Percentiles rank a stretch among this genome's conserved stretches.
Evolutionary conservation across 2,888 invertebrate species (phyloP).

Genomic region (Patella caerulea): DNA sequence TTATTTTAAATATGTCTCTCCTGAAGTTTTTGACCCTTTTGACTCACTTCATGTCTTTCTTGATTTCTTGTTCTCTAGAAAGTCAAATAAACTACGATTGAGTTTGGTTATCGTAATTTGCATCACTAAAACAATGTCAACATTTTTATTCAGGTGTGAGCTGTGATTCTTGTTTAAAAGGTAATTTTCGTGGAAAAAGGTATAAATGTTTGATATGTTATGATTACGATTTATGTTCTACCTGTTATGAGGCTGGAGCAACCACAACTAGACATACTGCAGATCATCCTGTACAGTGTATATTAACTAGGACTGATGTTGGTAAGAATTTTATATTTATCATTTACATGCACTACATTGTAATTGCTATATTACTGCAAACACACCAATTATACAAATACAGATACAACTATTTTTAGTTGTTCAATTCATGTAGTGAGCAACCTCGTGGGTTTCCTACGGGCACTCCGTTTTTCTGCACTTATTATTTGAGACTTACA

Average conservation of each 20-base stretch:
- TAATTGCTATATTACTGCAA: not conserved
- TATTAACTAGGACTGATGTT: constrained; percentile 95
- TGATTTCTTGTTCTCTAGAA: too few species aligned
- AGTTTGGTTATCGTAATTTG: too few species aligned
- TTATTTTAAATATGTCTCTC: too few species aligned
- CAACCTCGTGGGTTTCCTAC: too few species aligned
- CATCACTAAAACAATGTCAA: too few species aligned
- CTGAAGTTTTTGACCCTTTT: too few species aligned
- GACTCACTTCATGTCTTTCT: too few species aligned
- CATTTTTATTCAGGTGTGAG: constrained; percentile 83
- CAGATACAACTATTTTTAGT: too few species aligned
- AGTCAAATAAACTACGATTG: too few species aligned
- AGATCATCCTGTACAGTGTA: constrained; percentile 99
- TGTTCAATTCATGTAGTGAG: too few species aligned
- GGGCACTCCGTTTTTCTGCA: too few species aligned
- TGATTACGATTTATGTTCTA: constrained; percentile 98
- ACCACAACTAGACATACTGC: constrained; percentile 83
- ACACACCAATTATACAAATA: not conserved
- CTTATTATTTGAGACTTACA: too few species aligned
- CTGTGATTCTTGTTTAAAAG: constrained; percentile 99
- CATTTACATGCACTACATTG: not conserved
- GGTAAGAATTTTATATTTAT: constrained; percentile 72
- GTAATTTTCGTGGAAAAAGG: constrained; percentile 96
- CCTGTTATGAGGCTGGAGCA: constrained; percentile 84
- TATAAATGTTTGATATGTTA: constrained; percentile 99